phyloP scores from a whole-genome alignment of 2,113 vertebrate genomes.

The Phrynosoma blainvillii region DNA sequence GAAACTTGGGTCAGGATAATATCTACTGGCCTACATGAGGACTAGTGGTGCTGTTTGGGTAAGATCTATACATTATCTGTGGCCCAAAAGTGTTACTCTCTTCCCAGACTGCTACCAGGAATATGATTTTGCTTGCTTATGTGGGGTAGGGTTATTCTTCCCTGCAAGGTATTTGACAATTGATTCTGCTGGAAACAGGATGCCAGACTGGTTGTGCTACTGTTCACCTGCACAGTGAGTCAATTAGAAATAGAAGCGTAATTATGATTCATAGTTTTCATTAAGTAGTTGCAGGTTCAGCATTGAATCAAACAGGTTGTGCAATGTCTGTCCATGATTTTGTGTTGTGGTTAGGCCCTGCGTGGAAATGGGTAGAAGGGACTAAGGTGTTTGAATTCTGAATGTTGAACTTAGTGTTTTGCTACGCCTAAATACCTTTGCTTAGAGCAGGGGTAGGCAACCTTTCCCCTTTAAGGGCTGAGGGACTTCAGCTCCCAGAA shows the following conservation, averaged over 20 bases:
- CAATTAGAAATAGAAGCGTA: slow-evolving; percentile 10
- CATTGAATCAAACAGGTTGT: not conserved
- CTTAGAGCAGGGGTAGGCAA: too few species aligned
- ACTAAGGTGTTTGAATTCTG: not conserved
- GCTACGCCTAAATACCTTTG: not conserved
- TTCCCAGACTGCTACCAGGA: not conserved
- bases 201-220: slow-evolving; percentile 25
- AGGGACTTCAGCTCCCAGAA: too few species aligned
- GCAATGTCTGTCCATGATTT: not conserved
- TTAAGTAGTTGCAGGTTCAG: not conserved
- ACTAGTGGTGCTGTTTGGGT: not conserved
- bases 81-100: not conserved
- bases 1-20: not conserved
- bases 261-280: slow-evolving; percentile 19
- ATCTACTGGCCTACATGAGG: not conserved
- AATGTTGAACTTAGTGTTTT: not conserved
- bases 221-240: slow-evolving; percentile 1
- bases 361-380: not conserved
- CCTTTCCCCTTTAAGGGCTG: too few species aligned
- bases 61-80: not conserved
- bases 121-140: not conserved
- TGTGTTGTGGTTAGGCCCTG: not conserved
- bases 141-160: not conserved
- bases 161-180: slow-evolving; percentile 7
- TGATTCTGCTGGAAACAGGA: slow-evolving; percentile 16